Evolutionary conservation across 2,797 vertebrate genomes (phyloP).

Genomic region (Lates japonicus): DNA sequence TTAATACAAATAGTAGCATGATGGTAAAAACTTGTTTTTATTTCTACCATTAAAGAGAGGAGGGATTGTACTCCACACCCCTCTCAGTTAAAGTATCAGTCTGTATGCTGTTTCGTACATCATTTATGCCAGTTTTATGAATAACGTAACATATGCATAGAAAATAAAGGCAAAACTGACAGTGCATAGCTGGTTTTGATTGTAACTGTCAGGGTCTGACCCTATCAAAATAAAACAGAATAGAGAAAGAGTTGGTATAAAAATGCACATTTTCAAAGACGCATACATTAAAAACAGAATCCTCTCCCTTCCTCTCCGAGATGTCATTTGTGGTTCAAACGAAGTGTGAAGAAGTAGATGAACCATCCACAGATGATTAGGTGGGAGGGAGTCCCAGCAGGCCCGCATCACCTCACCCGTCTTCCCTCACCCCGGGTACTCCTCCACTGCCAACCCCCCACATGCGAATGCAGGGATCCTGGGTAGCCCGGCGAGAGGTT

Average conservation of each 20-base stretch:
- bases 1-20: neutral
- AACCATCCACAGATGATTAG: conserved; percentile 46
- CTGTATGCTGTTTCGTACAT: conserved; percentile 10
- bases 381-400: conserved; percentile 45
- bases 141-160: conserved; percentile 23
- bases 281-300: conserved; percentile 39
- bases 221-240: conserved; percentile 42
- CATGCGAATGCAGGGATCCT: conserved; percentile 28
- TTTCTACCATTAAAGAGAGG: neutral
- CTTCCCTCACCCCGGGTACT: conserved; percentile 32
- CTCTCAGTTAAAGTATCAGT: neutral
- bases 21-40: neutral
- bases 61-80: neutral
- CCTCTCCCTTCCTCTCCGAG: neutral
- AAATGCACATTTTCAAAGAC: conserved; percentile 48
- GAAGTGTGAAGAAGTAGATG: conserved; percentile 37
- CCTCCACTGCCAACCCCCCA: neutral
- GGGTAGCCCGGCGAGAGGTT: conserved; percentile 52
- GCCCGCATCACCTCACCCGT: conserved; percentile 24
- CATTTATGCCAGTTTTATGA: conserved; percentile 30
- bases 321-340: conserved; percentile 42
- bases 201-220: conserved; percentile 47
- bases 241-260: conserved; percentile 8
- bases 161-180: conserved; percentile 23
- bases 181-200: conserved; percentile 31